Conservation (phyloP, 2,888 invertebrate genomes). For the Tineola bisselliella region DNA sequence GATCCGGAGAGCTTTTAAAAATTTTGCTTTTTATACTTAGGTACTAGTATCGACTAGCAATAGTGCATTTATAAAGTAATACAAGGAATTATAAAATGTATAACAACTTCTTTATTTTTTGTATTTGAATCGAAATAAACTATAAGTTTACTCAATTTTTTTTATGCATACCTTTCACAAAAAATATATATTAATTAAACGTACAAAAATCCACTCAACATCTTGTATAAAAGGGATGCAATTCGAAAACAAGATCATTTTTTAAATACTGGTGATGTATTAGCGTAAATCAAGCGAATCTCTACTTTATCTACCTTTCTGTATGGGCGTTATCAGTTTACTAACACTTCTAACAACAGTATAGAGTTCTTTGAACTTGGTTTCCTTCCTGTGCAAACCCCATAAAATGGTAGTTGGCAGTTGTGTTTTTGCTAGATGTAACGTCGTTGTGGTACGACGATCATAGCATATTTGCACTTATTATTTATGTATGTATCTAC, state of each 20-base stretch:
- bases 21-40: background rate
- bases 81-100: background rate
- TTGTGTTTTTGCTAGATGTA: conserved; percentile 5
- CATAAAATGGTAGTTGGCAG: conserved; percentile 16
- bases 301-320: background rate
- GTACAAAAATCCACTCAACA: background rate
- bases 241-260: background rate
- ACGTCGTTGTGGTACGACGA: conserved; percentile 4
- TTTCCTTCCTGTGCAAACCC: conserved; percentile 38
- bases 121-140: no score
- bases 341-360: background rate
- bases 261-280: background rate
- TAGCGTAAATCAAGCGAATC: background rate
- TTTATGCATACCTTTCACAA: no score
- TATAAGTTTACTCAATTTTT: no score
- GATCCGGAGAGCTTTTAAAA: background rate
- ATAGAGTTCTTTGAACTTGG: conserved; percentile 18
- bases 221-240: background rate
- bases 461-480: background rate
- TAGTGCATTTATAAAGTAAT: background rate
- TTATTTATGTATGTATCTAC: background rate
- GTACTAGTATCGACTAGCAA: background rate
- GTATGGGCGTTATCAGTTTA: background rate
- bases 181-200: no score
- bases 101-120: no score